phyloP scores from a whole-genome alignment of 1,140 invertebrate species.

The Drosophila rufa region DNA sequence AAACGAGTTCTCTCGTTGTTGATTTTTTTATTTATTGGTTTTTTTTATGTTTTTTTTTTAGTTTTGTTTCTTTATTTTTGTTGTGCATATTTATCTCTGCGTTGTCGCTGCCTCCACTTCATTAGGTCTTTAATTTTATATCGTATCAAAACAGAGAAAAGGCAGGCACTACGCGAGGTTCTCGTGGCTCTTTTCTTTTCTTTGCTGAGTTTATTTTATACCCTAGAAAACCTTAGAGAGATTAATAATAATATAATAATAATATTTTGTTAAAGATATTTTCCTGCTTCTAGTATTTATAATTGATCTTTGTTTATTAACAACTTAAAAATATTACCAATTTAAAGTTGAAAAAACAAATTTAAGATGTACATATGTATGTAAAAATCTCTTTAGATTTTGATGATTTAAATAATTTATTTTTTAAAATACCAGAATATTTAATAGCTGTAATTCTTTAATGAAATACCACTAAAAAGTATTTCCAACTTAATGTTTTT shows the following conservation, averaged over 20 bases:
- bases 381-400: too few species aligned
- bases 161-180: conserved; percentile 34
- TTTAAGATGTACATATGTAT: too few species aligned
- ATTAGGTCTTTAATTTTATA: conserved; percentile 83
- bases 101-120: conserved; percentile 80
- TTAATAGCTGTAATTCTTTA: too few species aligned
- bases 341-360: too few species aligned
- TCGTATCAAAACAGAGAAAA: conserved; percentile 79
- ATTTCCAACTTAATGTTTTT: too few species aligned
- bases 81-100: conserved; percentile 79
- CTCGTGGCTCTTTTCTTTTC: background rate
- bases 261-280: too few species aligned
- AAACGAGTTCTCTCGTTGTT: conserved; percentile 67
- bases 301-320: too few species aligned
- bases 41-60: conserved; percentile 10
- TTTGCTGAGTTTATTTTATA: background rate
- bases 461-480: too few species aligned
- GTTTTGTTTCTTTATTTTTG: conserved; percentile 28
- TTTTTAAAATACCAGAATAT: too few species aligned
- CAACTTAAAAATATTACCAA: too few species aligned
- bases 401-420: too few species aligned
- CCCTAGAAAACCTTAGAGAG: background rate
- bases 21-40: conserved; percentile 21
- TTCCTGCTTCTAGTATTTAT: too few species aligned
- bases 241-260: background rate